phyloP scores from a whole-genome alignment of 2,797 vertebrate genomes.

The Limnodromus scolopaceus region DNA sequence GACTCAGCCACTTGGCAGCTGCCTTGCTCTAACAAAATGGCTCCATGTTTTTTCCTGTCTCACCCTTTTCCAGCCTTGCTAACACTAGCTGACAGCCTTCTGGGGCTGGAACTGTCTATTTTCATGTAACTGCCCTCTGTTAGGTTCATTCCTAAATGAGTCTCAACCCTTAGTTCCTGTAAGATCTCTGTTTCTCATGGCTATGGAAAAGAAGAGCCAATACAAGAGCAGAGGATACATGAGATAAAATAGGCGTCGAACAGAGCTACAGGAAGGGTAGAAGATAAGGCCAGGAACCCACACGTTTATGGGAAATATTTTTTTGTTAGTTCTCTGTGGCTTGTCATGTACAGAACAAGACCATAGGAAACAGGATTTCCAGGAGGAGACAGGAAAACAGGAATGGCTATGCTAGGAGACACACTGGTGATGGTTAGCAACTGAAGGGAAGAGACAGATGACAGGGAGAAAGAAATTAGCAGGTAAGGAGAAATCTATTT shows the following conservation, averaged over 20 bases:
- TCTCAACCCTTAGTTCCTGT: neutral
- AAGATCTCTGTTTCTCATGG: neutral
- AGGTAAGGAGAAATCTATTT: neutral
- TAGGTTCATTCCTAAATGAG: neutral
- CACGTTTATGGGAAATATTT: neutral
- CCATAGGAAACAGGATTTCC: neutral
- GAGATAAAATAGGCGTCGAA: neutral
- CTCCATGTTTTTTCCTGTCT: neutral
- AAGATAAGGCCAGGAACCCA: neutral
- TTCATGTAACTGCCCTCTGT: neutral
- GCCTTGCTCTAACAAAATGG: neutral
- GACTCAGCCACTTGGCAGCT: neutral
- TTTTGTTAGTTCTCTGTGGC: neutral
- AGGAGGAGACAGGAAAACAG: neutral
- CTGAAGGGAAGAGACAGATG: neutral
- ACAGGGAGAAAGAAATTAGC: neutral
- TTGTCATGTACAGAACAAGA: neutral
- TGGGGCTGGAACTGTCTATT: neutral
- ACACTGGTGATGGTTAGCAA: neutral
- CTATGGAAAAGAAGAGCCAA: neutral
- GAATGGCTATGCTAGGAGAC: neutral
- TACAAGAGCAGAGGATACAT: neutral
- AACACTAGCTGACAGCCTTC: neutral
- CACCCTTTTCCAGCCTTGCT: neutral
- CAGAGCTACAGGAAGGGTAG: neutral